Conservation (phyloP, 1,140 invertebrate genomes). For the Drosophila lacertosa region DNA sequence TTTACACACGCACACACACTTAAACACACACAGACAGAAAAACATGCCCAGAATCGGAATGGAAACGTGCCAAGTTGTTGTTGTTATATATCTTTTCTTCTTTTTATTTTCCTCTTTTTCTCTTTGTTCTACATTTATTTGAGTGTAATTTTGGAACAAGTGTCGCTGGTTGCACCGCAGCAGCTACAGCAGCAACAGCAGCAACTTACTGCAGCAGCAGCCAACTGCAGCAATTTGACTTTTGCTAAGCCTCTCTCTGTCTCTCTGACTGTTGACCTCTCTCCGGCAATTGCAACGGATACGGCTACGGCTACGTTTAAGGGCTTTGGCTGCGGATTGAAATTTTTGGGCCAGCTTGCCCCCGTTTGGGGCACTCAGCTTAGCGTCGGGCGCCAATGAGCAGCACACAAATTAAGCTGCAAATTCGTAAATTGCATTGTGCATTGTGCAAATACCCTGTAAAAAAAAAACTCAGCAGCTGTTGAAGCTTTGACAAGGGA, state of each 20-base stretch:
- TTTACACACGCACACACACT: constrained; percentile 13
- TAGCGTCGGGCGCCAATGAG: constrained; percentile 42
- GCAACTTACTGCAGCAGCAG: background rate
- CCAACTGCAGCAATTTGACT: constrained; percentile 1
- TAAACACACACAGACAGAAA: constrained; percentile 18
- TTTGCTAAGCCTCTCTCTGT: constrained; percentile 9
- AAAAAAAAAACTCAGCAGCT: too few species aligned
- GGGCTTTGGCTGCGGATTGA: background rate
- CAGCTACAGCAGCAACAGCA: constrained; percentile 1
- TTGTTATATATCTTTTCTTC: constrained; percentile 2
- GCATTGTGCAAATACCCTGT: constrained; percentile 2
- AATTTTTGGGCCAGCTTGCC: background rate
- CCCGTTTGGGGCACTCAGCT: constrained; percentile 1
- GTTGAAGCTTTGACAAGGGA: too few species aligned
- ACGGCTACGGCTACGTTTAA: background rate
- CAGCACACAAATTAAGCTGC: constrained; percentile 54
- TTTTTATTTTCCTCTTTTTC: background rate
- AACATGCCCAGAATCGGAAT: constrained; percentile 43
- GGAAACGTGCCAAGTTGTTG: constrained; percentile 50
- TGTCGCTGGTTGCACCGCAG: constrained; percentile 25
- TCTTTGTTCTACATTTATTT: constrained; percentile 26
- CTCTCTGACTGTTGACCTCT: constrained; percentile 32
- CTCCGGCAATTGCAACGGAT: constrained; percentile 12
- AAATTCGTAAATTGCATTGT: constrained; percentile 53
- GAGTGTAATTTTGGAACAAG: constrained; percentile 47